Percentiles rank a stretch among this genome's conserved stretches.
Evolutionary conservation across 35 echinoderm and acorn worm species (phyloP).

Genomic region (Diadema setosum): DNA sequence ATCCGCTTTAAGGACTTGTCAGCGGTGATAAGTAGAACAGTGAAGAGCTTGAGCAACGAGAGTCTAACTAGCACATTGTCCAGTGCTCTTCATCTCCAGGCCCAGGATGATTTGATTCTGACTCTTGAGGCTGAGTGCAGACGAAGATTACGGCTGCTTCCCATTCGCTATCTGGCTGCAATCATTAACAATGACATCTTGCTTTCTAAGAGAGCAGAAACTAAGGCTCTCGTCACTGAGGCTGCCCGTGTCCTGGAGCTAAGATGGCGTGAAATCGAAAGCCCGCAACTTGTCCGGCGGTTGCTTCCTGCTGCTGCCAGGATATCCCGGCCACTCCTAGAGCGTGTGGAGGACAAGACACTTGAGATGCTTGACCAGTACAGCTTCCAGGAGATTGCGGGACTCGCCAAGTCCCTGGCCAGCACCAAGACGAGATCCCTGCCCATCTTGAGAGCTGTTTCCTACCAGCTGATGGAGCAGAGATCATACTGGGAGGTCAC

Average conservation of each 20-base stretch:
- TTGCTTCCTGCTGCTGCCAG: slow-evolving; percentile 23
- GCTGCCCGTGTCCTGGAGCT: slow-evolving; percentile 36
- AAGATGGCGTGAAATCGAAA: slow-evolving; percentile 49
- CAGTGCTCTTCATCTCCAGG: not conserved
- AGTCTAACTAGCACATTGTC: not conserved
- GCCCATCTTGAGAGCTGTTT: slow-evolving; percentile 29
- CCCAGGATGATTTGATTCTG: not conserved
- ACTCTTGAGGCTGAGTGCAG: slow-evolving; percentile 10
- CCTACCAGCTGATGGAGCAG: slow-evolving; percentile 42
- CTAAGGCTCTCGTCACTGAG: slow-evolving; percentile 25
- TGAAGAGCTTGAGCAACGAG: not conserved
- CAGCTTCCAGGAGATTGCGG: slow-evolving; percentile 20
- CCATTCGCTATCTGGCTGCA: not conserved
- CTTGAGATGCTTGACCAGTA: slow-evolving; percentile 15
- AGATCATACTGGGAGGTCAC: slow-evolving; percentile 36
- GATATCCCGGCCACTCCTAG: slow-evolving; percentile 33
- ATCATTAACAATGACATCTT: slow-evolving; percentile 4
- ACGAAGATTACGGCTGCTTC: not conserved
- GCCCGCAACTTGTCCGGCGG: slow-evolving; percentile 15
- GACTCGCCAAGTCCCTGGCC: not conserved
- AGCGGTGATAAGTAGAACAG: not conserved
- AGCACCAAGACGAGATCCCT: not conserved
- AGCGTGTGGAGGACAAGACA: slow-evolving; percentile 62
- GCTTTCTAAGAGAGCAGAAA: not conserved
- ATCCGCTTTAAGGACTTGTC: not conserved